Base-by-base conservation (phyloP, 1,140 invertebrate species). In the Scaptomyza montana region DNA sequence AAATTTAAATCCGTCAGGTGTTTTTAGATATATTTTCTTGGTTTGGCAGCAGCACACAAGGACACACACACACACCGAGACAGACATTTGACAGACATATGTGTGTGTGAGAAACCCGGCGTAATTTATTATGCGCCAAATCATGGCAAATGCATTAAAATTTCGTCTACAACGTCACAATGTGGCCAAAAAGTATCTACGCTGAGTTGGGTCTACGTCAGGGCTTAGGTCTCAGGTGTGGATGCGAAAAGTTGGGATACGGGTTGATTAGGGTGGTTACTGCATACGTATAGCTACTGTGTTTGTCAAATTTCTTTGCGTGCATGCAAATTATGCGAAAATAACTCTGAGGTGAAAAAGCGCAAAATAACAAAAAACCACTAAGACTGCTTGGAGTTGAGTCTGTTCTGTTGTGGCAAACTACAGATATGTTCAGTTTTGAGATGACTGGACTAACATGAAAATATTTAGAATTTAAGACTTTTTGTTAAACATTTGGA, bases 61-160 rank as follows among this genome's bases (percentile, higher is more conserved):
- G 36, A 63, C 61, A 25, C 54, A 68, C 66, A 62, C 59, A 21
- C 72, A 71, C 39, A 69, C 30, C 36, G n/a, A 21, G 55, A 62
- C 43, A 70, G 47, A 63, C 19, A 63, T 33, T 51, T 63, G 60
- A 53, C 51, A 64, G 49, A 64, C 49, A 13, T 47, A 41, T 47
- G 51, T 64, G 62, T 51, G 49, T 43, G 39, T 43, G 39, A 47
- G 62, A 51, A 33, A 51, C 51, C 62, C 47, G 51, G 50, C 43
- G 68, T 81, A 81, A 81, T 81, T 81, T 81, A 81, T 81, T 81
- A 81, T 81, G 79, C 79, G 79, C 79, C 79, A 81, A 81, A 81
- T 81, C 79, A 81, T 82, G 79, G 79, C 65, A 74, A 81, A 81
- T 81, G 79, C 79, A 81, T 81, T 81, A 81, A 66, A 81, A 81